Base-by-base conservation (phyloP, 2,113 vertebrate species). In the Lepidothrix coronata region DNA sequence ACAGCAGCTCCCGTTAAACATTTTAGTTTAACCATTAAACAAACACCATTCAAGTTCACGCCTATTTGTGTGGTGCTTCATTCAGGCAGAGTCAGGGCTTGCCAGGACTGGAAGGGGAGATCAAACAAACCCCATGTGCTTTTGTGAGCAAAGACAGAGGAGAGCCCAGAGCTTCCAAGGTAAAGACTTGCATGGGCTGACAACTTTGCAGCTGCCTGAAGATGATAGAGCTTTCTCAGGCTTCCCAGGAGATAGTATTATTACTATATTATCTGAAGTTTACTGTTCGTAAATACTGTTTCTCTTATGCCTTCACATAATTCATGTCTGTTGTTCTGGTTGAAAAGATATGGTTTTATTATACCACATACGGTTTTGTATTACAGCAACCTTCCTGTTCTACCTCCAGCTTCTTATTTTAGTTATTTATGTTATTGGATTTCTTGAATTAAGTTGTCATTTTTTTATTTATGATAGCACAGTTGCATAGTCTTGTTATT, bases 31-130 rank as follows among this genome's bases (percentile, higher is more conserved):
- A 57, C 85, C 81, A 68, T 67, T 75, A 44, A 73, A 86, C 59
- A 77, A 94, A 72, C 9, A 39, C 9, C 54, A 33, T 65, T 37
- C 0, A 3, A 67, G 68, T 43, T 78, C 80, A 81, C 76, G 30
- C 41, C 54, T 61, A 33, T 54, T 82, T 79, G 87, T 68, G 80
- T 27, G 73, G 63, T 73, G 73, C 59, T 77, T 74, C 75, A 54
- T 71, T 77, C 55, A 41, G 66, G 35, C 61, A 59, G 35, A 63
- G 49, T 8, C 27, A 27, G 52, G 91, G 80, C 95, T 95, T 94
- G 96, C 86, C 84, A 62, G 72, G 91, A 54, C 94, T 94, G 89
- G 94, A 92, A 95, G 77, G 14, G 14, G 77, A 95, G 84, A 94
- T 93, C 95, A 95, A 92, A 97, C 52, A 87, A 95, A 91, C 66